Evolutionary conservation across 2,113 vertebrate genomes (phyloP).

Genomic region (Ellobius talpinus): DNA sequence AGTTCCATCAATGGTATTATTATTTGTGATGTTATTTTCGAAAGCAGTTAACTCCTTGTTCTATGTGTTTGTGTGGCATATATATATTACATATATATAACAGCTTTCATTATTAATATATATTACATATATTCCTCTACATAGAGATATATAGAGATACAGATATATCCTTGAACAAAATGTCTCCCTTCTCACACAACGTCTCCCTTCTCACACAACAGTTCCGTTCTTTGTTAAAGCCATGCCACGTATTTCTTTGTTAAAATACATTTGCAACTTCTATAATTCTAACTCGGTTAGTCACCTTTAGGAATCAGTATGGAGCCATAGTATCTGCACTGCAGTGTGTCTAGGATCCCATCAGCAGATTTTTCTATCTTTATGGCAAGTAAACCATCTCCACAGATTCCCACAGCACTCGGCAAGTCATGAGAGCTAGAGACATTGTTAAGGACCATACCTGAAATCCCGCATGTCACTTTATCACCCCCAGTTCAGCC

Average conservation of each 20-base stretch:
- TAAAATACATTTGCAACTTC: neutral
- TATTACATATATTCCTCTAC: neutral
- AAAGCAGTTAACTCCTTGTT: neutral
- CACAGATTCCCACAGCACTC: neutral
- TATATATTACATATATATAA: neutral
- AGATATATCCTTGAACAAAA: neutral
- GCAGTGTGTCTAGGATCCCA: neutral
- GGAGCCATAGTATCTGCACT: neutral
- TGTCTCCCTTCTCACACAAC: neutral
- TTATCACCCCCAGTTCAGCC: neutral
- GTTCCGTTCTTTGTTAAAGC: neutral
- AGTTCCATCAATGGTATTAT: neutral
- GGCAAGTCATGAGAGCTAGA: neutral
- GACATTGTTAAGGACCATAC: neutral
- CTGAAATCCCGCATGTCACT: neutral
- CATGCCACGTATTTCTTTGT: neutral
- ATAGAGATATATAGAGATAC: neutral
- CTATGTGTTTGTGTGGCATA: neutral
- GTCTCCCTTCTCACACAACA: neutral
- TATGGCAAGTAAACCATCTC: neutral
- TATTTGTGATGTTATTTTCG: constrained; percentile 24
- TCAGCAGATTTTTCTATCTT: neutral
- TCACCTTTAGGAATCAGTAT: neutral
- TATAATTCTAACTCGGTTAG: neutral
- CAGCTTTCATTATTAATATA: neutral